phyloP scores from a whole-genome alignment of 2,113 vertebrate species.

The Paedocypris sp. region DNA sequence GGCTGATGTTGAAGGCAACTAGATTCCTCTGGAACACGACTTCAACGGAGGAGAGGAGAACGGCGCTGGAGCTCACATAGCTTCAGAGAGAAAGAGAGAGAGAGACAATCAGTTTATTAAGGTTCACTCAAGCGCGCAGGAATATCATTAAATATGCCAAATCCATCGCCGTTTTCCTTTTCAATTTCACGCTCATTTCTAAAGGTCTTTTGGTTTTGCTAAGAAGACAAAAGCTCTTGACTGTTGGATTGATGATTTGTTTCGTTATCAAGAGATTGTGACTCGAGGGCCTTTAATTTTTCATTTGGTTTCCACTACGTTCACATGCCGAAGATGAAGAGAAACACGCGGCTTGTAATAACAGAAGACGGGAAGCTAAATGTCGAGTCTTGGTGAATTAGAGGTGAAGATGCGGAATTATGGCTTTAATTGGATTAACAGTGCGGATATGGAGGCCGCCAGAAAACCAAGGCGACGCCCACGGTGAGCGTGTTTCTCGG shows the following conservation, averaged over 20 bases:
- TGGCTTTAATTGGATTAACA: conserved; percentile 34
- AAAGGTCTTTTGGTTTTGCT: neutral
- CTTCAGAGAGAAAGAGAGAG: conserved; percentile 10
- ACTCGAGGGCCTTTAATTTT: neutral
- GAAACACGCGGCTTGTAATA: neutral
- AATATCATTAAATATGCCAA: too few relatives aligned
- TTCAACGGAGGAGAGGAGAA: conserved; percentile 37
- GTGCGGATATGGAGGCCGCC: conserved; percentile 13
- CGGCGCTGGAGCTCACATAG: conserved; percentile 28
- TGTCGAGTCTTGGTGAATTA: conserved; percentile 24
- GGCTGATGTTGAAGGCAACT: conserved; percentile 29
- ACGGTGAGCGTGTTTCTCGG: too few relatives aligned
- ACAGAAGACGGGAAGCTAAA: neutral
- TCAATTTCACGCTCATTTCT: neutral
- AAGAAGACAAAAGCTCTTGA: neutral
- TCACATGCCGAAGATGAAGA: neutral
- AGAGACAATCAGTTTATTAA: neutral
- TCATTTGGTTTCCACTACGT: neutral
- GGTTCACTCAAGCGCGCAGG: too few relatives aligned
- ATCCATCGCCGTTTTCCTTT: too few relatives aligned
- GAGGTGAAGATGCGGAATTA: neutral
- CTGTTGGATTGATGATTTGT: neutral
- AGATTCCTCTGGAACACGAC: conserved; percentile 27
- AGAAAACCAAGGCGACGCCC: neutral
- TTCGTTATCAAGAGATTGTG: conserved; percentile 1